Conservation (phyloP, 2,797 vertebrate genomes). For the Bradypodion ventrale region DNA sequence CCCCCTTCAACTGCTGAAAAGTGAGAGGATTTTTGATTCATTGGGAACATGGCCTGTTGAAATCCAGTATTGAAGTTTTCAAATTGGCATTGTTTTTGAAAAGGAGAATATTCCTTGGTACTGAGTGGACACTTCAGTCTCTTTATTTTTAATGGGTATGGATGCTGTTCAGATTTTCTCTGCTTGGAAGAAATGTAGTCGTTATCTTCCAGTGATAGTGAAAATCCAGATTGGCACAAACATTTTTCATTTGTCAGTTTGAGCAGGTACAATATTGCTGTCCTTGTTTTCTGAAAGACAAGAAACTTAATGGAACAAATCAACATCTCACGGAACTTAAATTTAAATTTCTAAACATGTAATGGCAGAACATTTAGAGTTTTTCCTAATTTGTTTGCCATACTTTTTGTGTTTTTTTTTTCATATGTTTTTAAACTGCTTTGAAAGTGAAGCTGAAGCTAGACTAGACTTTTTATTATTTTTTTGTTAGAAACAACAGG, state of each 20-base stretch:
- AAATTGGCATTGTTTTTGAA: conserved; percentile 15
- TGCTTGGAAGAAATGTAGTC: conserved; percentile 26
- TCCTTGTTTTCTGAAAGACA: conserved; percentile 76
- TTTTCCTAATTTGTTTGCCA: conserved; percentile 16
- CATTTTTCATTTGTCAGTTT: conserved; percentile 45
- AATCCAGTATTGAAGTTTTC: background rate
- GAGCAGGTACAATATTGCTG: conserved; percentile 50
- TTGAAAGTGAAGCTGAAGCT: background rate
- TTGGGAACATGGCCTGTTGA: background rate
- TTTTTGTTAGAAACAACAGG: background rate
- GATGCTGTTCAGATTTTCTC: conserved; percentile 9
- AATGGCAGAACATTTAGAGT: conserved; percentile 20
- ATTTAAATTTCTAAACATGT: background rate
- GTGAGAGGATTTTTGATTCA: conserved; percentile 10
- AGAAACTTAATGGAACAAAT: conserved; percentile 32
- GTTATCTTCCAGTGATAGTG: conserved; percentile 31
- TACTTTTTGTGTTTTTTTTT: background rate
- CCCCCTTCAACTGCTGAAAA: conserved; percentile 49
- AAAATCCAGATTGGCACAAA: conserved; percentile 21
- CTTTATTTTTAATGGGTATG: conserved; percentile 31
- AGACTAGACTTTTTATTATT: too few species aligned
- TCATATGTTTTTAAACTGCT: background rate
- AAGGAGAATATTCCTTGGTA: conserved; percentile 34
- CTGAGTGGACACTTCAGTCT: conserved; percentile 43
- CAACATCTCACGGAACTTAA: background rate